phyloP scores from a whole-genome alignment of 37 sponge, comb jelly and placozoan species.

The Chondrilla cf. caribensis region DNA sequence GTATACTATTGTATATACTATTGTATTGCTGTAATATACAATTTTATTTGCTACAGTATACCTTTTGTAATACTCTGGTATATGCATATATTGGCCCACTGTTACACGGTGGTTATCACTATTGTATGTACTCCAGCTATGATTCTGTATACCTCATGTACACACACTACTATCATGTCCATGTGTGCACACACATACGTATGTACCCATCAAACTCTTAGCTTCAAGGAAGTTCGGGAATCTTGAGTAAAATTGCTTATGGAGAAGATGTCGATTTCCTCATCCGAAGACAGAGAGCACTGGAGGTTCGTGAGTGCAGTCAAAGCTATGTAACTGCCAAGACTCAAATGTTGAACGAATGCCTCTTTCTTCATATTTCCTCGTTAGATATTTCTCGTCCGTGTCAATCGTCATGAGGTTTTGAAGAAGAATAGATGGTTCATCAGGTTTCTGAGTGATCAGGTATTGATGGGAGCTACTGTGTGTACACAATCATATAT shows the following conservation, averaged over 20 bases:
- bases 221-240: constrained; percentile 60
- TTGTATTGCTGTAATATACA: neutral
- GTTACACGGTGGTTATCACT: too few species aligned
- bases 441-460: constrained; percentile 49
- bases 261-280: constrained; percentile 76
- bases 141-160: too few species aligned
- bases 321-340: neutral
- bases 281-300: constrained; percentile 53
- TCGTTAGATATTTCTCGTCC: constrained; percentile 66
- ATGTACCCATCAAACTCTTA: neutral
- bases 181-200: too few species aligned
- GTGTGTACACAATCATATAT: too few species aligned
- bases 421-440: constrained; percentile 67
- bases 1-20: neutral
- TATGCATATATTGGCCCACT: neutral
- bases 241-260: constrained; percentile 67
- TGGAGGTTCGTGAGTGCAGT: constrained; percentile 53
- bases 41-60: too few species aligned
- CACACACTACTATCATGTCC: too few species aligned
- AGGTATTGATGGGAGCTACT: too few species aligned
- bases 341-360: neutral
- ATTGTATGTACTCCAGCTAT: too few species aligned
- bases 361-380: neutral
- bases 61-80: neutral
- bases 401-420: constrained; percentile 55